Base-by-base conservation (phyloP, 2,888 invertebrate genomes). In the Agonopterix subpropinquella region DNA sequence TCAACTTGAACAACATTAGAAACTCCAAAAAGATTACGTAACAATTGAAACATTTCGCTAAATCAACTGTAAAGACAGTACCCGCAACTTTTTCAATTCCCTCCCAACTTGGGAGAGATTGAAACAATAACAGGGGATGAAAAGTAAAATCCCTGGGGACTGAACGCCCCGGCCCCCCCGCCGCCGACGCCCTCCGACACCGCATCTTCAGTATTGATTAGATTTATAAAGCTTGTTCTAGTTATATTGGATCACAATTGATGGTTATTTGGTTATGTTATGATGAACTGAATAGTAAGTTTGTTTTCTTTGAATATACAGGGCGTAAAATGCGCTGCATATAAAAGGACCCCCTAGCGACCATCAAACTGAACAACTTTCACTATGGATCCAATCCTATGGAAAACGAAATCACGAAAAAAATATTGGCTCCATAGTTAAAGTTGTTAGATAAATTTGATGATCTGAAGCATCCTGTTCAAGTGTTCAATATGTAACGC, bases 41-140 rank as follows among this genome's bases (percentile, higher is more conserved):
- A 28, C 28, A 28, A 28, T 28, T 28, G 28, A 28, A 28, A 28
- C 28, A 28, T 28, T 28, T 28, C 28, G 28, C 28, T 28, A 28
- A 28, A 28, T 28, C 28, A 42, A 42, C 28, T 28, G 28, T 28
- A 28, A 28, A 28, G 53, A 50, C 54, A 53, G 50, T 48, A 47
- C 49, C 43, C 47, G 48, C 53, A 67, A 70, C 60, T 67, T 72
- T 68, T 70, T 72, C 70, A 64, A 76, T 70, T 66, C 62, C 51
- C 48, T 11, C 42, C 41, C 43, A 50, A 61, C 70, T 66, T 72
- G 73, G 71, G 73, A 70, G 78, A 75, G 77, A 83, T 81, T 80
- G 84, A 84, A 85, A 85, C 85, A 85, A 85, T 84, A 83, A 83
- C 81, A 75, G 78, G 77, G 77, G 74, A 66, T 70, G 74, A 71